Evolutionary conservation across 2,888 invertebrate genomes (phyloP), one percentile per base, ranked within the genome.

Genomic region (Ophonus ardosiacus): DNA sequence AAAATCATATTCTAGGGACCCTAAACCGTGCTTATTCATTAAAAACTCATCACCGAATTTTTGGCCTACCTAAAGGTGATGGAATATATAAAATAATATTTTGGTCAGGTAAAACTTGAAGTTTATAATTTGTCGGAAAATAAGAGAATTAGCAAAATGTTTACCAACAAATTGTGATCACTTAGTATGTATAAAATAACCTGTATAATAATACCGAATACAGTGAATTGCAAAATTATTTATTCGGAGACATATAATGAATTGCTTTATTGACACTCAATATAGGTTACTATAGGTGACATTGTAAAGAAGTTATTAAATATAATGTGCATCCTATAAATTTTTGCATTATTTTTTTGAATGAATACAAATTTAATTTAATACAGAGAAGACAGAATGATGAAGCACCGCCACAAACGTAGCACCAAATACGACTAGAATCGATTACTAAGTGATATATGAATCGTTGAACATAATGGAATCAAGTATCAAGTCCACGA

Each of bases 351-450:
- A 18, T 13, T 63, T 63, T 68, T 68, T 38, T 38, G 68, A 68
- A 68, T 68, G 68, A 68, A 68, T 31, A 68, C 38, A 68, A 68
- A 68, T 68, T 31, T 38, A 68, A 68, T 68, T 38, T 68, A 31
- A 78, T 57, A 57, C 15, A 78, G 56, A 78, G 18, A 57, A 57
- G 78, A 78, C 78, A 78, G 38, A 80, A 61, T 80, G 80, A 80
- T 80, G 38, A 80, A 80, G 38, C 80, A 78, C 38, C 59, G 13
- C 18, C 59, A n/a, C 56, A 18, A 21, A 57, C 56, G 17, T 59
- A 79, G 79, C 80, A 78, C 57, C 78, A 78, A 78, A 78, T 78
- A 78, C 31, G 78, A 56, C 56, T 15, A 56, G 78, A 76, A 78
- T 78, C 78, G 78, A 78, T 78, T 78, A 78, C 57, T 15, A 18